These are phyloP conservation scores for Sapajus apella DNA, from an alignment of 2,113 vertebrate genomes.

Conservation along the genomic window DNA sequence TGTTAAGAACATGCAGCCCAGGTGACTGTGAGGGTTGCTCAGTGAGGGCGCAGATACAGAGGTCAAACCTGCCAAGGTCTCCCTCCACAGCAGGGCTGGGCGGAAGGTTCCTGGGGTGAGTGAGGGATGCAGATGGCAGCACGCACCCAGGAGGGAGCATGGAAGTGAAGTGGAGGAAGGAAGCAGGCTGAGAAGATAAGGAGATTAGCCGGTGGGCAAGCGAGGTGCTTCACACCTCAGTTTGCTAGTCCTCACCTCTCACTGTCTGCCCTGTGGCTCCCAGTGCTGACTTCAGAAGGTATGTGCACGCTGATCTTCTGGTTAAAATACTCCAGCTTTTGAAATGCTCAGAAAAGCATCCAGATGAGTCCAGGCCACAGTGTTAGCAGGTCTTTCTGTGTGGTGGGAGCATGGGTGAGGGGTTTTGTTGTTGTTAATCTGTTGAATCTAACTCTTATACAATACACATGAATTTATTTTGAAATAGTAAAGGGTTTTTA, in stretches of 20 bases:
- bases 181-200: constrained; percentile 77
- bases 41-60: accelerated
- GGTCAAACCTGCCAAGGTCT: not conserved
- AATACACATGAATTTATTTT: not conserved
- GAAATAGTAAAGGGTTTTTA: constrained; percentile 15
- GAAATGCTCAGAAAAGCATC: not conserved
- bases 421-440: not conserved
- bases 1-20: too few relatives aligned
- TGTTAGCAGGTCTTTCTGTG: not conserved
- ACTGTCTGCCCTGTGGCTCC: not conserved
- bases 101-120: not conserved
- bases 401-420: not conserved
- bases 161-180: not conserved
- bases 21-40: not conserved
- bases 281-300: constrained; percentile 72
- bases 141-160: not conserved
- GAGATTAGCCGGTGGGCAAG: constrained; percentile 74
- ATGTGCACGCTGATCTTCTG: constrained; percentile 54
- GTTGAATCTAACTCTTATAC: not conserved
- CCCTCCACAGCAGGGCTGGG: accelerated
- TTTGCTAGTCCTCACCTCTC: not conserved
- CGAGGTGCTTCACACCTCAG: not conserved
- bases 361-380: too few relatives aligned
- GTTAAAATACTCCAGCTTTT: not conserved
- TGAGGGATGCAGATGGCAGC: not conserved